Evolutionary conservation across 30 jellyfish, hydroid and myxozoan genomes (phyloP).

Genomic region (Aurelia sp.): DNA sequence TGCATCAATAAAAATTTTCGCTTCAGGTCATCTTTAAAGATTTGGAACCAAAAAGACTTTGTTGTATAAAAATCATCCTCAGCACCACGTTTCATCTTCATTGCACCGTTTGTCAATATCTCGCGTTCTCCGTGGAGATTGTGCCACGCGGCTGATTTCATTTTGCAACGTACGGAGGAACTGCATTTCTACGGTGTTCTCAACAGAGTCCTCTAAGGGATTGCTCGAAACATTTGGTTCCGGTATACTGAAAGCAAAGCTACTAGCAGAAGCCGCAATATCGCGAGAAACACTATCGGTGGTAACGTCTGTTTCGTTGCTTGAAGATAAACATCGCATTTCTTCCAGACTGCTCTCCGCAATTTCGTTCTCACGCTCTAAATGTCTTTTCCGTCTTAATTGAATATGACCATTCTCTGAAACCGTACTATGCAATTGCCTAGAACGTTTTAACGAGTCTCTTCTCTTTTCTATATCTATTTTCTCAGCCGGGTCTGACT

Average conservation of each 20-base stretch:
- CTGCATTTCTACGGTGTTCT: constrained; percentile 30
- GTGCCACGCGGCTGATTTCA: constrained; percentile 66
- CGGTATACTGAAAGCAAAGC: background rate
- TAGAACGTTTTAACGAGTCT: constrained; percentile 41
- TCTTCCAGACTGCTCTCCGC: constrained; percentile 35
- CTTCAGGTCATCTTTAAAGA: no score
- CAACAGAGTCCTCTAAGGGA: background rate
- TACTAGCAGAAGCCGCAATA: background rate
- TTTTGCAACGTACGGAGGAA: constrained; percentile 59
- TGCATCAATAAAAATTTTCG: no score
- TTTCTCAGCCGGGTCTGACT: constrained; percentile 12
- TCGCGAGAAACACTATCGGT: background rate
- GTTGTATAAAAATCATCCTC: background rate
- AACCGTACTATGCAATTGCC: constrained; percentile 30
- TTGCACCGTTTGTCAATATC: constrained; percentile 59
- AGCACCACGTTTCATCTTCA: constrained; percentile 99
- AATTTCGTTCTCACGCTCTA: constrained; percentile 42
- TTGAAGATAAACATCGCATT: background rate
- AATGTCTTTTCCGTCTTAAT: constrained; percentile 13
- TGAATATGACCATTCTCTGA: constrained; percentile 46
- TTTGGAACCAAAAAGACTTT: no score
- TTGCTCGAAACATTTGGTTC: constrained; percentile 1
- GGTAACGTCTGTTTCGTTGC: background rate
- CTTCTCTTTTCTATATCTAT: constrained; percentile 24
- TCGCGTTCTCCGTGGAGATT: constrained; percentile 57